Base-by-base conservation (phyloP, 2,797 vertebrate genomes). In the Alauda arvensis region DNA sequence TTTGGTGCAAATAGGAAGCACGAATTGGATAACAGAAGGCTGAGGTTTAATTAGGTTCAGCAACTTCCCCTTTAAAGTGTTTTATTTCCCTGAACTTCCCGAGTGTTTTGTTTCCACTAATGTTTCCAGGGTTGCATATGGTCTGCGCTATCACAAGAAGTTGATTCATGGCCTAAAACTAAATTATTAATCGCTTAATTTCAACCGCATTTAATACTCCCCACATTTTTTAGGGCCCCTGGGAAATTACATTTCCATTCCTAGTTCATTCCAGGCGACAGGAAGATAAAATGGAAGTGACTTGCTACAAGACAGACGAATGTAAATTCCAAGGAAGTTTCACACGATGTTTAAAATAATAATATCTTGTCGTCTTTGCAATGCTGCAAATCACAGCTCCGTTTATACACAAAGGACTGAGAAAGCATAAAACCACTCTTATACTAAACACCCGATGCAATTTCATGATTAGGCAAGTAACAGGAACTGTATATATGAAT, bases 181-280 rank as follows among this genome's bases (percentile, higher is more conserved):
- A 97, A 99, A 99, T 99, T 98, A 99, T 99, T 99, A 98, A 99
- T 98, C 95, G 90, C 96, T 98, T 98, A 98, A 99, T 99, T 98
- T 98, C 97, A 97, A 96, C 96, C 19, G 83, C 96, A 94, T 97
- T 97, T 97, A 97, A 98, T 95, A 97, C 97, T 97, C 94, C 93
- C 96, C 97, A 96, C 97, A 97, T 97, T 98, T 98, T 98, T 97
- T 94, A 96, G 95, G 96, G 96, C 97, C 94, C 92, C 92, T 96
- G 96, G 96, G 97, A 98, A 98, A 98, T 98, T 97, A 97, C 96
- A 97, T 96, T 97, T 97, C 94, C 95, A 94, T 95, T 95, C 92
- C 84, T 89, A 95, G 96, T 95, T 96, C 96, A 96, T 97, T 97
- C 83, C 85, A 90, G 88, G 91, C 81, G 96, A 97, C 96, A 96